phyloP scores from a whole-genome alignment of 2,797 vertebrate genomes.

The Pygocentrus nattereri region DNA sequence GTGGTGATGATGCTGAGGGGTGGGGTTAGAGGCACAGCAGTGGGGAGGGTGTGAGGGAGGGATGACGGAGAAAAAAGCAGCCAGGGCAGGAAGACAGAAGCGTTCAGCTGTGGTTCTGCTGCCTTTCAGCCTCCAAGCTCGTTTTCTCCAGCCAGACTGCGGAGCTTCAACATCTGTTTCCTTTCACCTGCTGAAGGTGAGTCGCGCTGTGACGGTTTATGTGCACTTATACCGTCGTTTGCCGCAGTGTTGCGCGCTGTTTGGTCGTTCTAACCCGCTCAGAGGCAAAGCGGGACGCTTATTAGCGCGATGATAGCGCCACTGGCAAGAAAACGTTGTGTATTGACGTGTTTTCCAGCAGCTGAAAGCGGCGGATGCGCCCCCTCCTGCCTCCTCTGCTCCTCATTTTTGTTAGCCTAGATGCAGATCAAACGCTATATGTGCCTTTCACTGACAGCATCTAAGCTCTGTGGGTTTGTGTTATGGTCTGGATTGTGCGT shows the following conservation, averaged over 20 bases:
- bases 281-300: too few species aligned
- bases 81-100: conserved; percentile 69
- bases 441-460: rapidly evolving
- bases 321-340: too few species aligned
- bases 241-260: too few species aligned
- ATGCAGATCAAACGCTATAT: not conserved
- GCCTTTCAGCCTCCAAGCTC: not conserved
- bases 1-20: conserved; percentile 61
- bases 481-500: not conserved
- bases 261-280: too few species aligned
- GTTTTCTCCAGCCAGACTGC: not conserved
- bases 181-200: conserved; percentile 21
- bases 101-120: not conserved
- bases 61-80: conserved; percentile 58
- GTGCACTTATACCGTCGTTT: too few species aligned
- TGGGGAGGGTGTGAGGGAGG: not conserved
- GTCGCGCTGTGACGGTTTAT: not conserved
- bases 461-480: not conserved
- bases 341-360: too few species aligned
- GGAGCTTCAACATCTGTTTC: not conserved
- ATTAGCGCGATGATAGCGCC: too few species aligned
- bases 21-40: conserved; percentile 62
- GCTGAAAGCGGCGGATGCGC: not conserved
- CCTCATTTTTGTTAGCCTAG: not conserved
- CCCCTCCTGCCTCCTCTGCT: not conserved